These are phyloP conservation scores for Bubo bubo DNA, from an alignment of 2,113 vertebrate genomes.

Conservation along the genomic window DNA sequence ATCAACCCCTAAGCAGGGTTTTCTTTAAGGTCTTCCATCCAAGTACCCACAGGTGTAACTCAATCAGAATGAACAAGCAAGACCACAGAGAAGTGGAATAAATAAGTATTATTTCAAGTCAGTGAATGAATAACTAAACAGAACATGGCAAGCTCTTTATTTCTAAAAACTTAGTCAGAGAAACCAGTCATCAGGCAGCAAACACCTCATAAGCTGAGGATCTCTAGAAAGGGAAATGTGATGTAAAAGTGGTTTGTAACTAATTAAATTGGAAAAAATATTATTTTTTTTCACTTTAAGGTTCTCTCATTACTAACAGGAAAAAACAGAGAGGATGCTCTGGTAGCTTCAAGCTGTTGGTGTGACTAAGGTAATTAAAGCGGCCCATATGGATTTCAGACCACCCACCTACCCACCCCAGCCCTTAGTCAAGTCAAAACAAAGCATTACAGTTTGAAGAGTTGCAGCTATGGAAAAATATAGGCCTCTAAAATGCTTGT, in stretches of 20 bases:
- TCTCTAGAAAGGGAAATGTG: background rate
- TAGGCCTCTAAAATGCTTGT: background rate
- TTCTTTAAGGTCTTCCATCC: background rate
- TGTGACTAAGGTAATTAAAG: conserved; percentile 65
- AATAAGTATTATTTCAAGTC: background rate
- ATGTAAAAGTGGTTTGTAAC: background rate
- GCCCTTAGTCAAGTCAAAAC: conserved; percentile 63
- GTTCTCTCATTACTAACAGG: background rate
- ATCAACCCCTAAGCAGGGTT: background rate
- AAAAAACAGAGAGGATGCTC: conserved; percentile 32
- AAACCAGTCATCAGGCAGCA: conserved; percentile 2
- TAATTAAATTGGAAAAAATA: background rate
- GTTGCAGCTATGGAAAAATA: conserved; percentile 15
- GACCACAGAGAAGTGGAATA: background rate
- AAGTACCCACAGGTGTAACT: background rate
- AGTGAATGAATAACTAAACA: background rate
- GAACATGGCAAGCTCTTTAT: conserved; percentile 15
- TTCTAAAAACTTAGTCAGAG: conserved; percentile 1
- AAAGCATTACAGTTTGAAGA: conserved; percentile 38
- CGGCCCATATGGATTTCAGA: conserved; percentile 57
- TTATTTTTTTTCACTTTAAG: background rate
- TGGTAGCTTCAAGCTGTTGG: conserved; percentile 4
- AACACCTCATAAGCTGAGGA: background rate
- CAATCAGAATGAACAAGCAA: background rate
- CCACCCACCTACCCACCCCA: conserved; percentile 51